These are phyloP conservation scores for Zootoca vivipara DNA, from an alignment of 2,113 vertebrate genomes.

Conservation along the genomic window DNA sequence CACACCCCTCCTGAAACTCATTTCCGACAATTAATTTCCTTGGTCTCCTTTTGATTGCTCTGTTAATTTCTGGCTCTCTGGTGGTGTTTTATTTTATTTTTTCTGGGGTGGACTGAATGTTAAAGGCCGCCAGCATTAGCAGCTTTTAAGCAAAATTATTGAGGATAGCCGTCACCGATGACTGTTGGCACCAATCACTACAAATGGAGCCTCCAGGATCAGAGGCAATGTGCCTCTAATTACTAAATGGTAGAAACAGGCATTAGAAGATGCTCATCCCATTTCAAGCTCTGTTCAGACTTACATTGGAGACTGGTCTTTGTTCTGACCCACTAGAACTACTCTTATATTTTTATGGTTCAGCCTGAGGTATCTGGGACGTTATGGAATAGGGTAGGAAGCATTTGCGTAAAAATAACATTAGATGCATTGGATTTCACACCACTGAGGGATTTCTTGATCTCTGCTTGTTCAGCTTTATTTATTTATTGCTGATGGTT, in stretches of 20 bases:
- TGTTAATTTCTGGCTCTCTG: background rate
- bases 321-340: background rate
- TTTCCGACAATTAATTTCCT: constrained; percentile 17
- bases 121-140: background rate
- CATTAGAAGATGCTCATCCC: background rate
- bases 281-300: background rate
- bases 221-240: background rate
- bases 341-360: background rate
- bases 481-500: too few relatives aligned
- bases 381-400: background rate
- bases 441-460: too few relatives aligned
- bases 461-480: too few relatives aligned
- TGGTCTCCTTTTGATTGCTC: background rate
- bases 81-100: background rate
- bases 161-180: background rate
- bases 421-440: too few relatives aligned
- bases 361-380: background rate
- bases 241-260: background rate
- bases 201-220: background rate
- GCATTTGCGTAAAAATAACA: background rate
- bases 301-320: background rate
- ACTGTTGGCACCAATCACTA: background rate
- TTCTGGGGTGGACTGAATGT: background rate
- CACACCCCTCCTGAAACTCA: constrained; percentile 27
- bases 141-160: background rate